Conservation (phyloP, 1,140 invertebrate species). For the Colletes latitarsis region DNA sequence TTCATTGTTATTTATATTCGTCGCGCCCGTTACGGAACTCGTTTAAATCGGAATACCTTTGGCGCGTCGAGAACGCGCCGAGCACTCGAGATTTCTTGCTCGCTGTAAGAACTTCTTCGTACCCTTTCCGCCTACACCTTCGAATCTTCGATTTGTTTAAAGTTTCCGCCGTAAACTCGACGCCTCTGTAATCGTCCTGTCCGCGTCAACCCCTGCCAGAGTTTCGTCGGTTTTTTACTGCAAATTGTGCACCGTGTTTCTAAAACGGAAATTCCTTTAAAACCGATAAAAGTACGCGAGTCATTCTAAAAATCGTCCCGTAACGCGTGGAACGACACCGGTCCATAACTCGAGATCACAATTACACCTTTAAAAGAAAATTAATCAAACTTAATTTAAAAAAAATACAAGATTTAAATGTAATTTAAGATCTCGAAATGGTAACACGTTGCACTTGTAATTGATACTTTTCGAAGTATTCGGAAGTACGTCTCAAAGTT, state of each 20-base stretch:
- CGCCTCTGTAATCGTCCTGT: conserved; percentile 5
- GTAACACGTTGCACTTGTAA: too few relatives aligned
- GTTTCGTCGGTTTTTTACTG: background rate
- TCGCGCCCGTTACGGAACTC: background rate
- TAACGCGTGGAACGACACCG: background rate
- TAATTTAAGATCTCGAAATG: too few relatives aligned
- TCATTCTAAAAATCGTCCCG: background rate
- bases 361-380: too few relatives aligned
- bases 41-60: background rate
- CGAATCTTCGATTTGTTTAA: conserved; percentile 38
- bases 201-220: background rate
- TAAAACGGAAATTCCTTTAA: background rate
- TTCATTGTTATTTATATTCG: conserved; percentile 34
- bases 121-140: background rate
- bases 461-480: too few relatives aligned
- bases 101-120: conserved; percentile 8
- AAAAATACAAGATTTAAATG: too few relatives aligned
- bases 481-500: too few relatives aligned
- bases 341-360: too few relatives aligned
- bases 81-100: background rate
- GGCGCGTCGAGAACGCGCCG: background rate
- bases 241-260: background rate
- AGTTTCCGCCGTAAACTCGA: conserved; percentile 21
- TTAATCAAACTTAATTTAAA: too few relatives aligned
- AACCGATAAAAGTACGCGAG: background rate